phyloP scores from a whole-genome alignment of 2,797 vertebrate genomes.

The Pangasius djambal region DNA sequence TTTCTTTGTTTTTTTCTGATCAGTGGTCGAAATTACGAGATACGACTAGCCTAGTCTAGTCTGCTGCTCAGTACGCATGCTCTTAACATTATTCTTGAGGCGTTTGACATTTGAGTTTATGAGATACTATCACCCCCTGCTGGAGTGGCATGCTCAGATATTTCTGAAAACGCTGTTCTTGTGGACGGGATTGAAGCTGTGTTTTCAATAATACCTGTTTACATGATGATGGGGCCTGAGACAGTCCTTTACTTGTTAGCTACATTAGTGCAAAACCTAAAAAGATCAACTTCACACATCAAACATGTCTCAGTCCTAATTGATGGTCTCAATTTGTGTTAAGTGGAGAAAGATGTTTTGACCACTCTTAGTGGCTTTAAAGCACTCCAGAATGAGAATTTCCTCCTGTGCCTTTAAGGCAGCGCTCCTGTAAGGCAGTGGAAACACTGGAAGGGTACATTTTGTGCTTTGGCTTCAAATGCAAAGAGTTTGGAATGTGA shows the following conservation, averaged over 20 bases:
- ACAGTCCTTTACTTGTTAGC: not conserved
- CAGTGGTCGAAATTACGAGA: not conserved
- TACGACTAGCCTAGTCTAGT: not conserved
- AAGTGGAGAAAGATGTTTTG: not conserved
- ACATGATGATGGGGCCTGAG: not conserved
- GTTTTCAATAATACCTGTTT: not conserved
- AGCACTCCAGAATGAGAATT: not conserved
- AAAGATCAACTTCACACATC: not conserved
- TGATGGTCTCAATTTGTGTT: not conserved
- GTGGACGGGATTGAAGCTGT: not conserved
- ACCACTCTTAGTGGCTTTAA: not conserved
- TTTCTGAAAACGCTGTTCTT: not conserved
- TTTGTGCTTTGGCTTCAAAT: conserved; percentile 40
- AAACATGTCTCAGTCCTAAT: not conserved
- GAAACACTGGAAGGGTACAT: conserved; percentile 42
- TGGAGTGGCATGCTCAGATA: conserved; percentile 4
- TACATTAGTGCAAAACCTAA: not conserved
- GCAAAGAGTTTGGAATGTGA: conserved; percentile 44
- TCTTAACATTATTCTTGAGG: not conserved
- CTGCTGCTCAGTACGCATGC: not conserved
- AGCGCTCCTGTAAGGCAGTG: conserved; percentile 33
- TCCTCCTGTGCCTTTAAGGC: conserved; percentile 28
- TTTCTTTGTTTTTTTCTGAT: not conserved
- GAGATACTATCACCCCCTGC: not conserved
- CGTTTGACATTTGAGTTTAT: not conserved